Percentiles rank a stretch among this genome's conserved stretches.
Conservation (phyloP, 2,113 vertebrate species). For the Bufo bufo region DNA sequence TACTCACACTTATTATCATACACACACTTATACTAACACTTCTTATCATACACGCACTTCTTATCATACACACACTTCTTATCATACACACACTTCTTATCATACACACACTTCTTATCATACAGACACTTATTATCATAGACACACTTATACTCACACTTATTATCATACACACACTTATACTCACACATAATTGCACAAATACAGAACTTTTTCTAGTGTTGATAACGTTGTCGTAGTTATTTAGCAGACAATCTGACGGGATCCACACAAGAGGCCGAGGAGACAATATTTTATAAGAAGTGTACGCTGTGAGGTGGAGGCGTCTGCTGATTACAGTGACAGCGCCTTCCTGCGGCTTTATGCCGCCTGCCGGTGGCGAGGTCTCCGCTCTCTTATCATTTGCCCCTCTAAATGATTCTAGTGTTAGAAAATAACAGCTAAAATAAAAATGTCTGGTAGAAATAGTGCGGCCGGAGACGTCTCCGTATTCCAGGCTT, state of each 20-base stretch:
- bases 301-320: neutral
- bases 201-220: too few species aligned
- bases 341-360: neutral
- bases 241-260: too few species aligned
- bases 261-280: too few species aligned
- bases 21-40: too few species aligned
- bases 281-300: too few species aligned
- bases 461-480: conserved; percentile 42
- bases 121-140: too few species aligned
- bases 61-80: neutral
- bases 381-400: neutral
- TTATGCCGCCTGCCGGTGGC: neutral
- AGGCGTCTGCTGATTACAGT: neutral
- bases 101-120: too few species aligned
- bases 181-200: too few species aligned
- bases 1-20: too few species aligned
- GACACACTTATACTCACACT: neutral
- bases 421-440: conserved; percentile 45
- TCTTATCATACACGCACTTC: too few species aligned
- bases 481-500: conserved; percentile 44
- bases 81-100: neutral
- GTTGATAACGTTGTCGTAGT: too few species aligned
- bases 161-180: neutral
- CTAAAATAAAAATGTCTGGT: conserved; percentile 57
- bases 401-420: conserved; percentile 50